Percentiles rank a stretch among this genome's conserved stretches.
Conservation (phyloP, 2,797 vertebrate species). For the Enteromius argenteus region DNA sequence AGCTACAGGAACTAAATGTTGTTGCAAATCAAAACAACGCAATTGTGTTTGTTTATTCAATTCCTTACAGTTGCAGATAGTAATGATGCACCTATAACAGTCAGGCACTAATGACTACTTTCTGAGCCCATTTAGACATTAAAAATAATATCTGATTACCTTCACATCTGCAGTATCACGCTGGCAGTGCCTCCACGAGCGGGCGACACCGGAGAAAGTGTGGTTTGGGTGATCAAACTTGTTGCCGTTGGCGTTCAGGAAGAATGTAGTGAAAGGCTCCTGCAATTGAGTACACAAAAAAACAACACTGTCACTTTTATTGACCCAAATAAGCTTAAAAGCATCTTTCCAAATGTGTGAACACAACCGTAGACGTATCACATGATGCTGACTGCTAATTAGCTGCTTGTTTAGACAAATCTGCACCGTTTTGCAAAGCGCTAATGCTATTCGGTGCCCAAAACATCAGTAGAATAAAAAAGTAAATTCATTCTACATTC, state of each 20-base stretch:
- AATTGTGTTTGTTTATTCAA: background rate
- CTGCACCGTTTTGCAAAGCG: conserved; percentile 9
- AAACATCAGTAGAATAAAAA: conserved; percentile 54
- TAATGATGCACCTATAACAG: background rate
- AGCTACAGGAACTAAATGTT: background rate
- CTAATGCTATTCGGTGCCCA: conserved; percentile 47
- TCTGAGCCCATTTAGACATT: background rate
- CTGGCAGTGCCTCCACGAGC: conserved; percentile 95
- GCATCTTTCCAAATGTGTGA: conserved; percentile 31
- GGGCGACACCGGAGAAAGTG: conserved; percentile 89
- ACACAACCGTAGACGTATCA: background rate
- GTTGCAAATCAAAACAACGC: background rate
- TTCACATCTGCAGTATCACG: conserved; percentile 95
- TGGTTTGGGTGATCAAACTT: conserved; percentile 95
- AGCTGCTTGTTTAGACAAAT: conserved; percentile 57
- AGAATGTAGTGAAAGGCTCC: conserved; percentile 97
- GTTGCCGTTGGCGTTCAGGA: conserved; percentile 89
- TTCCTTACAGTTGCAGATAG: background rate
- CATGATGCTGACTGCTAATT: conserved; percentile 56
- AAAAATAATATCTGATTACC: conserved; percentile 76
- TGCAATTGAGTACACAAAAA: conserved; percentile 64
- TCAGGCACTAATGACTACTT: conserved; percentile 25
- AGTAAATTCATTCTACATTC: conserved; percentile 44
- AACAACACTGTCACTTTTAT: conserved; percentile 43
- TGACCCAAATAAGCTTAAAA: conserved; percentile 43